These are phyloP conservation scores for Danaus melanippus DNA, from an alignment of 1,140 invertebrate species.

Conservation along the genomic window DNA sequence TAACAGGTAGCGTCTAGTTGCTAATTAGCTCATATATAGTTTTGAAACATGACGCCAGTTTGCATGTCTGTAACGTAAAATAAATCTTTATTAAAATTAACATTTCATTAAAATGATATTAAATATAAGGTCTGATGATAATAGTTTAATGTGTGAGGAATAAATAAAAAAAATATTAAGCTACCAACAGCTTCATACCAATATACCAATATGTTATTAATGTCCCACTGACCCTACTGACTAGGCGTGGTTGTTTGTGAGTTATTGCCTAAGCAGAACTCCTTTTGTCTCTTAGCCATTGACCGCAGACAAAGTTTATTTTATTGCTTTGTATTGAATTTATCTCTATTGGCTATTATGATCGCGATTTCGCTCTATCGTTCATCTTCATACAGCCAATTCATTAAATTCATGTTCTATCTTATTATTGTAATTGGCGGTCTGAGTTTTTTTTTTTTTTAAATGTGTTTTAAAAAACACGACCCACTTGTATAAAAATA, in stretches of 20 bases:
- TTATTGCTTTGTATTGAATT: slow-evolving; percentile 3
- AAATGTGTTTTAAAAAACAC: no score
- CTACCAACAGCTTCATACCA: slow-evolving; percentile 1
- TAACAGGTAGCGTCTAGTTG: no score
- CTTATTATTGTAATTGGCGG: no score
- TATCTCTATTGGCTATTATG: no score
- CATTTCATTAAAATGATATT: slow-evolving; percentile 2
- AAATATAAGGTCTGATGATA: neutral
- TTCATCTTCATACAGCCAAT: neutral
- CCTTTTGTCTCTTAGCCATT: slow-evolving; percentile 14
- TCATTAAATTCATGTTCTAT: neutral
- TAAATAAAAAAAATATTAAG: slow-evolving; percentile 7
- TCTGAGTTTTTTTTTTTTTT: no score
- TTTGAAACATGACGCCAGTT: neutral
- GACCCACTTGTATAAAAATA: no score
- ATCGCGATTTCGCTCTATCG: no score
- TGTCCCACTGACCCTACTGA: slow-evolving; percentile 1
- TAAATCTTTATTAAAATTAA: slow-evolving; percentile 12
- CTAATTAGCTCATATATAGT: no score
- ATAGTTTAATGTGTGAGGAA: neutral
- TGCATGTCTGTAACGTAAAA: slow-evolving; percentile 13
- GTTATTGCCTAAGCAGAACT: slow-evolving; percentile 12
- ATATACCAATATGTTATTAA: no score
- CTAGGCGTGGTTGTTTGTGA: slow-evolving; percentile 13
- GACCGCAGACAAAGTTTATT: slow-evolving; percentile 12